Conservation (phyloP, 2,797 vertebrate species). For the Poecilia gillii region DNA sequence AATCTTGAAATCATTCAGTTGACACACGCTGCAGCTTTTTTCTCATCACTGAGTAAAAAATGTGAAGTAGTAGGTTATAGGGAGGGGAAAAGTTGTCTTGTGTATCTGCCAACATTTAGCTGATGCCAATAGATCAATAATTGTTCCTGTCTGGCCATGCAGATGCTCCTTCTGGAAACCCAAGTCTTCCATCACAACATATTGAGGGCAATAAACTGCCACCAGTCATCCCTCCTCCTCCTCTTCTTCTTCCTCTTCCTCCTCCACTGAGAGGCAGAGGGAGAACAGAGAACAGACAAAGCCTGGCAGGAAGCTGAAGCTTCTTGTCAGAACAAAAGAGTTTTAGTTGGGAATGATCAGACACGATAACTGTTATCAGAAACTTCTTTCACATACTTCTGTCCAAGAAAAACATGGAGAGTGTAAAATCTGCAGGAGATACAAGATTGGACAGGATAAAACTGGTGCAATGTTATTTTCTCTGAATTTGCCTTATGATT, state of each 20-base stretch:
- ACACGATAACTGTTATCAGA: slow-evolving; percentile 10
- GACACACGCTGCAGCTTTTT: too few species aligned
- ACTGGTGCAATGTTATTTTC: background rate
- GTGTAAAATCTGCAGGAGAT: background rate
- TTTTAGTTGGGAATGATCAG: slow-evolving; percentile 18
- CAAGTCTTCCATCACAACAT: slow-evolving; percentile 74
- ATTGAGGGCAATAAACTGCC: slow-evolving; percentile 63
- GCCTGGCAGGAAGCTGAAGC: slow-evolving; percentile 34
- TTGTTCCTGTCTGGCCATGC: slow-evolving; percentile 63
- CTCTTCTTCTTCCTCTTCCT: slow-evolving; percentile 1
- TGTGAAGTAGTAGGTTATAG: too few species aligned
- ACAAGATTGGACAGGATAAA: background rate
- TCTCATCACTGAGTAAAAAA: too few species aligned
- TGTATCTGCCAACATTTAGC: slow-evolving; percentile 32
- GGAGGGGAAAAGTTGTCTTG: slow-evolving; percentile 1
- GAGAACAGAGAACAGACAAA: slow-evolving; percentile 46
- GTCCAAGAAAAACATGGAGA: background rate
- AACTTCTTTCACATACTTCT: slow-evolving; percentile 10
- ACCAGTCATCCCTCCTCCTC: slow-evolving; percentile 33
- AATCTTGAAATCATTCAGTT: too few species aligned
- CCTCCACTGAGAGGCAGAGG: slow-evolving; percentile 40
- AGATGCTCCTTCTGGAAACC: slow-evolving; percentile 72
- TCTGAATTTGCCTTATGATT: background rate
- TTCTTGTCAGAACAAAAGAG: slow-evolving; percentile 18
- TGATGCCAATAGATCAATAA: slow-evolving; percentile 59